Conservation (phyloP, 2,888 invertebrate species). For the Eupithecia tripunctaria region DNA sequence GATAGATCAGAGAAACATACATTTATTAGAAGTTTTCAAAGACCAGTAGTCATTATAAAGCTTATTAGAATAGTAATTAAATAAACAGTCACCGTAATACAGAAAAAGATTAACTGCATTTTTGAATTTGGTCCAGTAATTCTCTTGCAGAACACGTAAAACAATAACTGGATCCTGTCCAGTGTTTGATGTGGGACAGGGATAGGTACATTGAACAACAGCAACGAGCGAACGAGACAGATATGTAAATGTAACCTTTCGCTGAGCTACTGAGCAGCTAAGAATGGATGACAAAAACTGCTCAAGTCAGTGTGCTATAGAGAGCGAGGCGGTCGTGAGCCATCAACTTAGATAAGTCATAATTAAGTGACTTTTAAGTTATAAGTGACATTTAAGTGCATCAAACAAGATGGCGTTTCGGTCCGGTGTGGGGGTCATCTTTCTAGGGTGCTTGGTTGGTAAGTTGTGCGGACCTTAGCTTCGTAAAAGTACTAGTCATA, state of each 20-base stretch:
- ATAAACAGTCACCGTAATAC: constrained; percentile 23
- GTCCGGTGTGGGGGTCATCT: constrained; percentile 64
- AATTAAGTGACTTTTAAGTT: constrained; percentile 68
- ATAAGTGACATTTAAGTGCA: constrained; percentile 57
- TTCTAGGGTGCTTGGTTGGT: constrained; percentile 75
- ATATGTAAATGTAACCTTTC: constrained; percentile 73
- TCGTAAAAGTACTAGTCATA: background rate
- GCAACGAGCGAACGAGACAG: constrained; percentile 59
- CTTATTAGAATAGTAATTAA: background rate
- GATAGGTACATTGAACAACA: constrained; percentile 52
- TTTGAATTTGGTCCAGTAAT: constrained; percentile 56
- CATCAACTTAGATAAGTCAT: constrained; percentile 66
- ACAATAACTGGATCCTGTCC: constrained; percentile 77
- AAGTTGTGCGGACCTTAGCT: constrained; percentile 50
- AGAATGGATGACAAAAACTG: constrained; percentile 78
- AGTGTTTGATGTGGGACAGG: constrained; percentile 54
- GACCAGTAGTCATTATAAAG: background rate
- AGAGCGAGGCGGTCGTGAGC: constrained; percentile 74
- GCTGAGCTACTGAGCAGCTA: constrained; percentile 69
- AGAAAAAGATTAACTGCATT: constrained; percentile 52
- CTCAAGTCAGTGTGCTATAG: constrained; percentile 77
- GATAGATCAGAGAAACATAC: background rate
- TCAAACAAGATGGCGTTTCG: constrained; percentile 73
- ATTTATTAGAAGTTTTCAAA: background rate
- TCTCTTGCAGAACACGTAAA: constrained; percentile 76